A percentile compares a stretch with the other conserved stretches of the same genome.
Conservation (phyloP, 2,888 invertebrate species). For the Chymomyza caudatula region DNA sequence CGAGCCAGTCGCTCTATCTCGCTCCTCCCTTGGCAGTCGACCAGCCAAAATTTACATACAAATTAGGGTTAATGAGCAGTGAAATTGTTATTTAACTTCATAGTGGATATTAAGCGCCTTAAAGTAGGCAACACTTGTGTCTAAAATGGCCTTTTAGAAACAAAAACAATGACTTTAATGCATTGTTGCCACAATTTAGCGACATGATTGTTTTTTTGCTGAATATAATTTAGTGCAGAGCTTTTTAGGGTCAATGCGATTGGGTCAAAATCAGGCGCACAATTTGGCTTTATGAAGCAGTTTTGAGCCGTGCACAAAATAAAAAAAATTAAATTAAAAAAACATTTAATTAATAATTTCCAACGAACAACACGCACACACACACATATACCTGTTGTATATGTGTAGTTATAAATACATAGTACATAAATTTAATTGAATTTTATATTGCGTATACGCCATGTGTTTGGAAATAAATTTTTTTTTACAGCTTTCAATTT, state of each 20-base stretch:
- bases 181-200: conserved; percentile 41
- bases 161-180: conserved; percentile 30
- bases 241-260: neutral
- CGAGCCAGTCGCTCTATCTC: neutral
- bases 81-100: conserved; percentile 73
- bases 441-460: conserved; percentile 47
- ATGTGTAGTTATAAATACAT: no score
- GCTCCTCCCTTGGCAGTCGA: neutral
- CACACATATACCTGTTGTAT: neutral
- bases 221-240: conserved; percentile 2
- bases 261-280: neutral
- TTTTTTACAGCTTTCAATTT: conserved; percentile 8
- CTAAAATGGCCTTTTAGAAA: neutral
- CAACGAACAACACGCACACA: neutral
- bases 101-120: conserved; percentile 62
- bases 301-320: neutral
- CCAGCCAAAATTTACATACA: conserved; percentile 62
- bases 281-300: neutral
- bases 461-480: conserved; percentile 57
- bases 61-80: conserved; percentile 75
- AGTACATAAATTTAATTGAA: conserved; percentile 50
- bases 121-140: conserved; percentile 54
- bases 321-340: conserved; percentile 2
- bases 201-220: conserved; percentile 57
- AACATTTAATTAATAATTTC: conserved; percentile 34